These are phyloP conservation scores for Gephyroberyx darwinii DNA, from an alignment of 2,797 vertebrate genomes.

Conservation along the genomic window DNA sequence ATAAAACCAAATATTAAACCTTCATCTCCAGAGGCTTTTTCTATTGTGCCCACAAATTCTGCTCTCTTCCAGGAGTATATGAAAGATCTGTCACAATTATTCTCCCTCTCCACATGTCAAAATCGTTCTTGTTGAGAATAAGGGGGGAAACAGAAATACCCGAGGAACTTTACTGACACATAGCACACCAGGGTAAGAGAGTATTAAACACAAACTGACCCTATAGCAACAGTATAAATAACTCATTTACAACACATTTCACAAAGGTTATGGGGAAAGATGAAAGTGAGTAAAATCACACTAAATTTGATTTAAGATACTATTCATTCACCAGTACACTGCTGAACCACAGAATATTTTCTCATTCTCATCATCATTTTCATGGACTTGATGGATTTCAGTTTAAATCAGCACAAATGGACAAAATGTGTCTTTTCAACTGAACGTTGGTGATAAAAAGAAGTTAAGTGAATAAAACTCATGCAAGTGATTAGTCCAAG, in stretches of 20 bases:
- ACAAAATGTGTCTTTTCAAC: neutral
- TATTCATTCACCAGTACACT: neutral
- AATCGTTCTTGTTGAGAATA: too few relatives aligned
- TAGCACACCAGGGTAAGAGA: conserved; percentile 26
- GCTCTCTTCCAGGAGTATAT: conserved; percentile 41
- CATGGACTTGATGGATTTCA: neutral
- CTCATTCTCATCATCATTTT: too few relatives aligned
- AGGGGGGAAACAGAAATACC: too few relatives aligned
- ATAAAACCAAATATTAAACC: conserved; percentile 77
- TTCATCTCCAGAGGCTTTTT: conserved; percentile 58
- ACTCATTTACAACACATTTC: conserved; percentile 31
- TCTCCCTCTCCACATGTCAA: too few relatives aligned
- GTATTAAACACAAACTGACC: conserved; percentile 37
- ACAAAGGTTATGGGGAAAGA: conserved; percentile 19
- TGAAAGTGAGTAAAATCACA: neutral
- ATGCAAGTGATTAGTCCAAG: conserved; percentile 20
- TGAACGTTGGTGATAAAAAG: neutral
- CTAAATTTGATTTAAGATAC: neutral
- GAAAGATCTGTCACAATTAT: conserved; percentile 25
- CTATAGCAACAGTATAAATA: conserved; percentile 19
- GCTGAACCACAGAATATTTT: neutral
- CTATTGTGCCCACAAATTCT: conserved; percentile 52
- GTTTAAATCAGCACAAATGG: neutral
- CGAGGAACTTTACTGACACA: too few relatives aligned
- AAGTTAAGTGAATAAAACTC: conserved; percentile 10